These are phyloP conservation scores for Melanerpes formicivorus DNA, from an alignment of 2,113 vertebrate genomes.

Conservation along the genomic window DNA sequence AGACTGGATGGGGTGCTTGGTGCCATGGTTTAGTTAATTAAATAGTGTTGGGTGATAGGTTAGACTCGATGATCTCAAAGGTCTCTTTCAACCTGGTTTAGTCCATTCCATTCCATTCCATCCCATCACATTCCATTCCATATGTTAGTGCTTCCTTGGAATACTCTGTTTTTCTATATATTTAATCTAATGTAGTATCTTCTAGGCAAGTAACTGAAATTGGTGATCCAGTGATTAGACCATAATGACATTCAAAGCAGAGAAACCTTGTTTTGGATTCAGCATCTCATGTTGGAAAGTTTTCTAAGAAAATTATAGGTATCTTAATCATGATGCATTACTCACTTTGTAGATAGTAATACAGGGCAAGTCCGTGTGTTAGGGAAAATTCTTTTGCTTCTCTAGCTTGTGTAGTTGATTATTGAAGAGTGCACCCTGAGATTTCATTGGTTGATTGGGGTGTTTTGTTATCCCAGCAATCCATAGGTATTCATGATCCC, in stretches of 20 bases:
- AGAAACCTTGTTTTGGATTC: background rate
- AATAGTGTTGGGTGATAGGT: too few relatives aligned
- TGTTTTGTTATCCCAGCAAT: background rate
- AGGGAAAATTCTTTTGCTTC: background rate
- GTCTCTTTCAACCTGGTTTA: too few relatives aligned
- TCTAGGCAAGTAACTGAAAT: background rate
- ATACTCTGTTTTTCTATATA: background rate
- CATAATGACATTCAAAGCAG: background rate
- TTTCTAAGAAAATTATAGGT: background rate
- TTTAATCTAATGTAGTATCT: constrained; percentile 3
- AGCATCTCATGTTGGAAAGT: background rate
- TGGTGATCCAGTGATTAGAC: background rate
- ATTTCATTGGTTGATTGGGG: background rate
- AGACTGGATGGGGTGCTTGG: too few relatives aligned
- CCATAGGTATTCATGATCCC: background rate
- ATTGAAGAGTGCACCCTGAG: background rate
- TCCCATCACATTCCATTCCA: too few relatives aligned
- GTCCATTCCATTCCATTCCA: too few relatives aligned
- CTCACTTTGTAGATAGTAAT: background rate
- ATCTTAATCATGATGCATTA: background rate
- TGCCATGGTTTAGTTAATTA: too few relatives aligned
- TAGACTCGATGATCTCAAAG: too few relatives aligned
- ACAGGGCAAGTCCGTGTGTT: background rate
- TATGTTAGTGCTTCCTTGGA: background rate
- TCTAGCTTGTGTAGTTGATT: background rate